phyloP scores from a whole-genome alignment of 1,140 invertebrate genomes.

The Halesus radiatus region DNA sequence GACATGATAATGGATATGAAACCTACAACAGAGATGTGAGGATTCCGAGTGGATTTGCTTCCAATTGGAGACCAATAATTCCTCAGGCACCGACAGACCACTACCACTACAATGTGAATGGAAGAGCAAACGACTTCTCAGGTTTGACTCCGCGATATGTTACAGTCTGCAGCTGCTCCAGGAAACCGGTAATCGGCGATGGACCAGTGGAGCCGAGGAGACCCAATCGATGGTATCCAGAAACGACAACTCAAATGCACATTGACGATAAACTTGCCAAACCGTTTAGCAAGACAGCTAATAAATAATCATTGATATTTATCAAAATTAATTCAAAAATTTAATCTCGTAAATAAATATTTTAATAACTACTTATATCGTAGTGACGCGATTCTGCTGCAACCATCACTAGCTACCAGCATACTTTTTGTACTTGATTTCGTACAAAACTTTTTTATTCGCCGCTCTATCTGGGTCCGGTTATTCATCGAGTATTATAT shows the following conservation, averaged over 20 bases:
- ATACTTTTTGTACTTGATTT: too few species aligned
- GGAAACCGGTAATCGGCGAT: conserved; percentile 42
- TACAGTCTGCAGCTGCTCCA: conserved; percentile 47
- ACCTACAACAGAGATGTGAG: background rate
- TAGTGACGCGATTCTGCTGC: too few species aligned
- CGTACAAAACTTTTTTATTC: too few species aligned
- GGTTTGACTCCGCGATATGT: conserved; percentile 39
- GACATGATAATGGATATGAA: background rate
- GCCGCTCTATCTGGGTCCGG: too few species aligned
- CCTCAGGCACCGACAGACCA: conserved; percentile 39
- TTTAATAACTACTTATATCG: too few species aligned
- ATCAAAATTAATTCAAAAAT: too few species aligned
- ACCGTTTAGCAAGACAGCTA: conserved; percentile 41
- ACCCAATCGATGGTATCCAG: conserved; percentile 40
- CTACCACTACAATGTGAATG: conserved; percentile 49
- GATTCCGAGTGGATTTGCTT: conserved; percentile 48
- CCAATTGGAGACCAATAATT: conserved; percentile 46
- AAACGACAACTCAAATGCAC: conserved; percentile 43
- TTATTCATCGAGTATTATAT: too few species aligned
- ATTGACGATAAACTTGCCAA: conserved; percentile 48
- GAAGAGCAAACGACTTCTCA: conserved; percentile 38
- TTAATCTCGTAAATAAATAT: too few species aligned
- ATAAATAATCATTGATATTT: too few species aligned
- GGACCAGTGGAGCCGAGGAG: background rate
- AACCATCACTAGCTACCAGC: too few species aligned